These are phyloP conservation scores for Drosophila rufa DNA, from an alignment of 1,140 invertebrate genomes.

Conservation along the genomic window DNA sequence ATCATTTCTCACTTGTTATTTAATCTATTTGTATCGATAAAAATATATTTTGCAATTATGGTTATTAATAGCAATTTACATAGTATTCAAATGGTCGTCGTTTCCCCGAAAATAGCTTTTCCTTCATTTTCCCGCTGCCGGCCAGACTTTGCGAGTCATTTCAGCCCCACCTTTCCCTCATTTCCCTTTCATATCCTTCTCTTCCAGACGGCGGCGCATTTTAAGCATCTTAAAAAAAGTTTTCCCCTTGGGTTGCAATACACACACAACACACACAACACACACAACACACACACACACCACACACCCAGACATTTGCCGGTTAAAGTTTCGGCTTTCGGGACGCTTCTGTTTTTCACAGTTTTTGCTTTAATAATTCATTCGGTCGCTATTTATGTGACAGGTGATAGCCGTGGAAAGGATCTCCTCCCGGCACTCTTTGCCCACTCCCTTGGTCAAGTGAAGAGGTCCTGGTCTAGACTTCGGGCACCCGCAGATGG, in stretches of 20 bases:
- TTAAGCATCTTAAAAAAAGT: conserved; percentile 78
- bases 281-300: conserved; percentile 22
- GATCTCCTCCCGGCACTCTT: conserved; percentile 1
- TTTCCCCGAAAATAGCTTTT: background rate
- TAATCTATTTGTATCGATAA: too few relatives aligned
- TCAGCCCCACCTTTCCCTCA: conserved; percentile 9
- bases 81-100: conserved; percentile 9
- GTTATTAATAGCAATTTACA: background rate
- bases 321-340: conserved; percentile 48
- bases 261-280: conserved; percentile 19
- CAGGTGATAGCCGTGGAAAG: conserved; percentile 70
- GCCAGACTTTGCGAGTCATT: conserved; percentile 55
- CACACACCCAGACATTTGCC: conserved; percentile 22
- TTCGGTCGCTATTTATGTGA: conserved; percentile 72
- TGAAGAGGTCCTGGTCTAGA: conserved; percentile 38
- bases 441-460: conserved; percentile 33
- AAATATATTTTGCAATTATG: background rate
- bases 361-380: conserved; percentile 72
- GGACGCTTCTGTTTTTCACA: conserved; percentile 48
- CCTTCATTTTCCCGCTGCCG: conserved; percentile 26
- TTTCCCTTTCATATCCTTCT: conserved; percentile 32
- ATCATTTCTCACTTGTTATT: too few relatives aligned
- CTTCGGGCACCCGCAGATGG: conserved; percentile 44
- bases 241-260: conserved; percentile 20
- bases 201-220: conserved; percentile 66